Percentiles rank a stretch among this genome's conserved stretches.
phyloP scores from a whole-genome alignment of 2,888 invertebrate species.

The Kuschelorhynchus macadamiae region DNA sequence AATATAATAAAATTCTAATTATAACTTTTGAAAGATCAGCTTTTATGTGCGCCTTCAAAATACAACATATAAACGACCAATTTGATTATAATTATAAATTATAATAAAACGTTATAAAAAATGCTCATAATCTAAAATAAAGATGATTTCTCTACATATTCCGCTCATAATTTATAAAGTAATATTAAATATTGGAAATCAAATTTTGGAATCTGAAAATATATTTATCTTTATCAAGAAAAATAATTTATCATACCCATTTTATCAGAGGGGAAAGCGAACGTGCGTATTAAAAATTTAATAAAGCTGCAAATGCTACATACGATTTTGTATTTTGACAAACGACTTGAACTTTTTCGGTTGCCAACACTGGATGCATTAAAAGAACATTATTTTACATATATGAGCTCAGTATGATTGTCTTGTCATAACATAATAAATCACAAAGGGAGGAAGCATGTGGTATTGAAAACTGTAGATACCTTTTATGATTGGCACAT shows the following conservation, averaged over 20 bases:
- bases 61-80: no score
- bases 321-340: slow-evolving; percentile 44
- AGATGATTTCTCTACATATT: neutral
- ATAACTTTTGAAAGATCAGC: no score
- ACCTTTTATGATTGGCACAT: slow-evolving; percentile 26
- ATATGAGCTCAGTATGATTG: slow-evolving; percentile 47
- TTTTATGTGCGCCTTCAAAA: no score
- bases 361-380: slow-evolving; percentile 38
- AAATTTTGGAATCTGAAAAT: neutral
- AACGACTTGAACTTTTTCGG: slow-evolving; percentile 46
- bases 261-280: slow-evolving; percentile 8
- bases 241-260: slow-evolving; percentile 33
- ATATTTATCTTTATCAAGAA: slow-evolving; percentile 9
- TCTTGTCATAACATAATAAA: slow-evolving; percentile 48
- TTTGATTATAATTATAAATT: no score
- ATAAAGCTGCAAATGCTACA: slow-evolving; percentile 41
- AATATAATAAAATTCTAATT: no score
- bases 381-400: slow-evolving; percentile 50
- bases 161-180: neutral
- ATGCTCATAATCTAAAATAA: neutral
- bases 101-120: no score
- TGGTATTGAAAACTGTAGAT: slow-evolving; percentile 34
- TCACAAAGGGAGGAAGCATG: slow-evolving; percentile 41
- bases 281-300: slow-evolving; percentile 47
- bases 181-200: neutral